Percentiles rank a stretch among this genome's conserved stretches.
Evolutionary conservation across 2,888 invertebrate genomes (phyloP).

Genomic region (Camponotus fellah): DNA sequence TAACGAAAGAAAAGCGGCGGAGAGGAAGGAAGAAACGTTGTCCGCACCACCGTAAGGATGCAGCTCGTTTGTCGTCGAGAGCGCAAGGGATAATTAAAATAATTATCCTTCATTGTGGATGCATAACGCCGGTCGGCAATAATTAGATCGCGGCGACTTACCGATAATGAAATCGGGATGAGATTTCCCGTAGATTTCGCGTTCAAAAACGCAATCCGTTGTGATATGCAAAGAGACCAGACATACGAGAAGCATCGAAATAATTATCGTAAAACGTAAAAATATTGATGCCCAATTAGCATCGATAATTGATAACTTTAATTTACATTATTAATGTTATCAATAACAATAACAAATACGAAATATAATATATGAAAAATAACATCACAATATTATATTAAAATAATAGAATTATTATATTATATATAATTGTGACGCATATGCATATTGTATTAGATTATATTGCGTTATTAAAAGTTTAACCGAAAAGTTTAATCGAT

Average conservation of each 20-base stretch:
- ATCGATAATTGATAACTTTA: background rate
- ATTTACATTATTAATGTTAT: background rate
- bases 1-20: conserved; percentile 57
- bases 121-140: conserved; percentile 21
- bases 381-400: background rate
- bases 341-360: background rate
- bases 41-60: conserved; percentile 44
- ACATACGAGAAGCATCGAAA: background rate
- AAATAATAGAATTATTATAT: background rate
- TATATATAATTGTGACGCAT: background rate
- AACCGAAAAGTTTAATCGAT: background rate
- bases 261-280: background rate
- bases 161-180: conserved; percentile 47
- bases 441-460: background rate
- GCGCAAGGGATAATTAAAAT: conserved; percentile 64
- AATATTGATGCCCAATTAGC: background rate
- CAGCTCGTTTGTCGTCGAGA: conserved; percentile 61
- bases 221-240: background rate
- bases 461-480: background rate
- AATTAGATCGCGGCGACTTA: conserved; percentile 15
- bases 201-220: conserved; percentile 11
- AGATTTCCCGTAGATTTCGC: conserved; percentile 35
- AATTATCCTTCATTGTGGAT: conserved; percentile 57
- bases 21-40: conserved; percentile 36
- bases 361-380: background rate